A percentile compares a stretch with the other conserved stretches of the same genome.
Evolutionary conservation across 2,888 invertebrate species (phyloP).

Genomic region (Papilio elwesi): DNA sequence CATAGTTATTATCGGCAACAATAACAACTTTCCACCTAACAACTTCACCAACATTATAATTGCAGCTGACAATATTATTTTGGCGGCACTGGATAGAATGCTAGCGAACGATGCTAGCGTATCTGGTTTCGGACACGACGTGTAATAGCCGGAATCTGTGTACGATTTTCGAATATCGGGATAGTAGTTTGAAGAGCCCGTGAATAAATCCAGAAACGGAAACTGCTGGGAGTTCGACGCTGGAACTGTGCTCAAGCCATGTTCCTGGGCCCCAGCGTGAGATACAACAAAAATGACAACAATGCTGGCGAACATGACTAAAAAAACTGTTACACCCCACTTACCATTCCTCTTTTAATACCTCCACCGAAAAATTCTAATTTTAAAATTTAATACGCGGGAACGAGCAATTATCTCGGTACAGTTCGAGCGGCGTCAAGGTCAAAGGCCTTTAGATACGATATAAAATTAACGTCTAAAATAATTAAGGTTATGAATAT

Average conservation of each 20-base stretch:
- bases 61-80: constrained; percentile 76
- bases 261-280: constrained; percentile 65
- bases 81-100: constrained; percentile 74
- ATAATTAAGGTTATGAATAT: constrained; percentile 30
- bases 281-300: constrained; percentile 65
- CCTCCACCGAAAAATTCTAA: constrained; percentile 76
- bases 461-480: constrained; percentile 53
- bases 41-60: constrained; percentile 73
- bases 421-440: constrained; percentile 64
- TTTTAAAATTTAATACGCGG: constrained; percentile 68
- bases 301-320: constrained; percentile 69
- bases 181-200: constrained; percentile 70
- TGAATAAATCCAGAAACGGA: constrained; percentile 73
- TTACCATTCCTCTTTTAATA: constrained; percentile 68
- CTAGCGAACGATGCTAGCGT: constrained; percentile 72
- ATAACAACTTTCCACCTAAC: constrained; percentile 70
- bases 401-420: constrained; percentile 65
- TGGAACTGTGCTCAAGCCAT: constrained; percentile 63
- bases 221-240: constrained; percentile 58
- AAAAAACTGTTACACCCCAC: constrained; percentile 74
- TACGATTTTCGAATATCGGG: constrained; percentile 71
- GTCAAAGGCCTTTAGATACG: constrained; percentile 55
- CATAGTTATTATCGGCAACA: constrained; percentile 70
- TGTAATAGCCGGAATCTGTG: constrained; percentile 60
- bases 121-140: constrained; percentile 71